A percentile compares a stretch with the other conserved stretches of the same genome.
Evolutionary conservation across 2,113 vertebrate genomes (phyloP).

Genomic region (Silurus meridionalis): DNA sequence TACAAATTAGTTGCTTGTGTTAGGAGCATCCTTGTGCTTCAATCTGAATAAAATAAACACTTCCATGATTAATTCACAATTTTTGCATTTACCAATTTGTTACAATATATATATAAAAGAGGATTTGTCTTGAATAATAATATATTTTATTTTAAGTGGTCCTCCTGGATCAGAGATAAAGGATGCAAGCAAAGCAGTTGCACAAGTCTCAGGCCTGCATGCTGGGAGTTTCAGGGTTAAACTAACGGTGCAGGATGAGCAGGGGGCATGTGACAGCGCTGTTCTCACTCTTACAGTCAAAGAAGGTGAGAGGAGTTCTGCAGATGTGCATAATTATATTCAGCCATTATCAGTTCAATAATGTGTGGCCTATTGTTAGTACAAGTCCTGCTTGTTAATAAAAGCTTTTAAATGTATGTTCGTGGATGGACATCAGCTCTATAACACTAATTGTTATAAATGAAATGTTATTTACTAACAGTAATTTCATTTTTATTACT

Average conservation of each 20-base stretch:
- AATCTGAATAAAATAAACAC: neutral
- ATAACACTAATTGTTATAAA: neutral
- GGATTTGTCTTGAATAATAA: neutral
- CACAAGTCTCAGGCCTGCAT: conserved; percentile 74
- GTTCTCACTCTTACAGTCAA: conserved; percentile 73
- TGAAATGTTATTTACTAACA: neutral
- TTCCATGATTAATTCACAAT: neutral
- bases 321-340: neutral
- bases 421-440: neutral
- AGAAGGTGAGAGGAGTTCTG: conserved; percentile 74
- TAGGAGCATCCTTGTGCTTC: neutral
- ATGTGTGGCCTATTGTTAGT: neutral
- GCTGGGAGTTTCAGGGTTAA: conserved; percentile 80
- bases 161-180: conserved; percentile 76
- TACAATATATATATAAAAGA: neutral
- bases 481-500: neutral
- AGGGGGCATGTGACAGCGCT: conserved; percentile 77
- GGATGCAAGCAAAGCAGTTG: conserved; percentile 70
- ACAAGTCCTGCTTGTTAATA: neutral
- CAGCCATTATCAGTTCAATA: neutral
- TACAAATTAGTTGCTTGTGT: neutral
- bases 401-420: neutral
- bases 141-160: conserved; percentile 69
- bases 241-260: conserved; percentile 79
- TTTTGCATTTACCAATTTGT: neutral